A percentile compares a stretch with the other conserved stretches of the same genome.
These are phyloP conservation scores for Thamnophis sirtalis DNA, from an alignment of 2,113 vertebrate species.

Conservation along the genomic window DNA sequence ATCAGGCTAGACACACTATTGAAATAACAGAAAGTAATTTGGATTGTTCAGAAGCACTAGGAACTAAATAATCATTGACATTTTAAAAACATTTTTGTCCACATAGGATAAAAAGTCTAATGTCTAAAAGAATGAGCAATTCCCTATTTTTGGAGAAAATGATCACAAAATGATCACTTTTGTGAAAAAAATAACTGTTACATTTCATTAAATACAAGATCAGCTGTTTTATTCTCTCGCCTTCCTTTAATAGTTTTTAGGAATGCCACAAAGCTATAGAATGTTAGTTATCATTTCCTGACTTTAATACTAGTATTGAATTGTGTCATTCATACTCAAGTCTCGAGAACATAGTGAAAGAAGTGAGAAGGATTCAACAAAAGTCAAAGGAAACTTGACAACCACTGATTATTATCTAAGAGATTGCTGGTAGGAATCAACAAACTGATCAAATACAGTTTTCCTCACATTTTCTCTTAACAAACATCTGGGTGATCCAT, in stretches of 20 bases:
- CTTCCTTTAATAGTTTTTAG: not conserved
- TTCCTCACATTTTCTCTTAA: not conserved
- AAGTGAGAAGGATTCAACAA: not conserved
- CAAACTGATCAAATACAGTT: not conserved
- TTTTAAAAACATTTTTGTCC: not conserved
- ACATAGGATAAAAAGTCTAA: not conserved
- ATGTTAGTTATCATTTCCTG: not conserved
- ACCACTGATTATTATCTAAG: not conserved
- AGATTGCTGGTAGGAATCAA: not conserved
- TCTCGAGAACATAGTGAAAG: not conserved
- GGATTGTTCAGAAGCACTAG: not conserved
- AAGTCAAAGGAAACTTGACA: slow-evolving; percentile 3
- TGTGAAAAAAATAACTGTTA: not conserved
- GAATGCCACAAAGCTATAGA: not conserved
- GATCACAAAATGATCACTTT: not conserved
- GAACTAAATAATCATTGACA: not conserved
- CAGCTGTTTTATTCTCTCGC: not conserved
- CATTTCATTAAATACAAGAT: not conserved
- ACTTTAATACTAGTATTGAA: not conserved
- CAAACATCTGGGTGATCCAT: not conserved
- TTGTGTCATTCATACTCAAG: not conserved
- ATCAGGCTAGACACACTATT: not conserved
- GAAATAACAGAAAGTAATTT: not conserved
- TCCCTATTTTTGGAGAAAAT: not conserved
- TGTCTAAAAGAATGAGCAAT: not conserved